Base-by-base conservation (phyloP, 2,797 vertebrate genomes). In the Uromys caudimaculatus region DNA sequence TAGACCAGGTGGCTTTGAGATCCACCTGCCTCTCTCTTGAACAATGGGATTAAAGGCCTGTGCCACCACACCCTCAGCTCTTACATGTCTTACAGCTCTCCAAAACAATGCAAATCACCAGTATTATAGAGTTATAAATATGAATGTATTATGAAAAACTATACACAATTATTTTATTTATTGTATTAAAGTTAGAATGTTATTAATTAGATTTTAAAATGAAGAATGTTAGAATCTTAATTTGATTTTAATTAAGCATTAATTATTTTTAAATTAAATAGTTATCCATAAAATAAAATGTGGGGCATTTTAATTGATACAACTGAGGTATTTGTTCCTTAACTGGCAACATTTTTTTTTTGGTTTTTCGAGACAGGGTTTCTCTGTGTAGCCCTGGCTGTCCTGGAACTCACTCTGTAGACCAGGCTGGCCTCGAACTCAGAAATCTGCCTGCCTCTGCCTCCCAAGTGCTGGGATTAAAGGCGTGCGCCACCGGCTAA, bases 101-200 rank as follows among this genome's bases (percentile, higher is more conserved):
- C 29, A 91, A 95, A 96, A 95, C 71, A 96, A 93, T 89, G n/a
- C 83, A 91, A 86, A 95, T 95, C 91, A 89, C 64, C 96, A 92
- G 24, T 60, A 91, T 35, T 81, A 91, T 47, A 24, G 29, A 88
- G 90, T 44, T 90, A 7, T 85, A 96, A 91, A 90, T 93, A 52
- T 71, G 2, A 3, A 71, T 91, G 50, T 90, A 78, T 32, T 88
- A 86, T n/a, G 10, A 88, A 91, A 96, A 77, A 69, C 32, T 56
- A 71, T 12, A 93, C 1, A 16, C 58, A 69, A 58, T 84, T 71
- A 52, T 50, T 94, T 91, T 91, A 93, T 29, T 96, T 93, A 84
- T 0, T 96, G 11, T 21, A 91, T 12, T 75, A 93, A 94, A 93
- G 6, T 85, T 67, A 97, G 3, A 71, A 71, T 71, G n/a, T 9